These are phyloP conservation scores for Chiloscyllium plagiosum DNA, from an alignment of 2,113 vertebrate genomes.

Conservation along the genomic window DNA sequence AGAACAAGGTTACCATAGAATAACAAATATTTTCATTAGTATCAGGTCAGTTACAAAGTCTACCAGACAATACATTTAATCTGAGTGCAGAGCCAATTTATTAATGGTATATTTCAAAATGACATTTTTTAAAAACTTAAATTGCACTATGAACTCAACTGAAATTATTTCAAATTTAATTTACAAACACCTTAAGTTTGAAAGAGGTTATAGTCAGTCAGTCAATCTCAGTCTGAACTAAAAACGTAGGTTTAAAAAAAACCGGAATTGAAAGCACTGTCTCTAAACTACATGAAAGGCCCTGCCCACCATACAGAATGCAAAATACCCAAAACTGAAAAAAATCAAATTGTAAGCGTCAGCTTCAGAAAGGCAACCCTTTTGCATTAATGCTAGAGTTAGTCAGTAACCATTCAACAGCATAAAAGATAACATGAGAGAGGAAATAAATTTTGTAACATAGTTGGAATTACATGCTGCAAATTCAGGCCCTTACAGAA, in stretches of 20 bases:
- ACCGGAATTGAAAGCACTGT: not conserved
- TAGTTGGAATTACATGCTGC: not conserved
- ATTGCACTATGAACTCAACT: not conserved
- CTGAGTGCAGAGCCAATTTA: not conserved
- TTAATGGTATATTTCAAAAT: not conserved
- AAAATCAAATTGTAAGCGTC: not conserved
- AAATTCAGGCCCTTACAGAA: not conserved
- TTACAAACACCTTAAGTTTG: not conserved
- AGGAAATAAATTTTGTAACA: not conserved
- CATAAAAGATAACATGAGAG: too few relatives aligned
- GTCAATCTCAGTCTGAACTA: not conserved
- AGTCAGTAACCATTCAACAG: not conserved
- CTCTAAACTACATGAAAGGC: not conserved
- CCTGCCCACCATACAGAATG: too few relatives aligned
- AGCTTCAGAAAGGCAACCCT: not conserved
- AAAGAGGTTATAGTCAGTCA: not conserved
- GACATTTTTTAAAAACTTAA: not conserved
- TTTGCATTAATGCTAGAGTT: not conserved
- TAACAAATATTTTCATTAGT: not conserved
- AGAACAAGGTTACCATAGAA: too few relatives aligned
- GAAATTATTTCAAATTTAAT: too few relatives aligned
- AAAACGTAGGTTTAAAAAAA: not conserved
- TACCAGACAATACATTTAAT: not conserved
- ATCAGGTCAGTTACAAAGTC: not conserved
- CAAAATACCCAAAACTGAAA: too few relatives aligned